phyloP scores from a whole-genome alignment of 1,140 invertebrate genomes.

The Archivesica marissinica region DNA sequence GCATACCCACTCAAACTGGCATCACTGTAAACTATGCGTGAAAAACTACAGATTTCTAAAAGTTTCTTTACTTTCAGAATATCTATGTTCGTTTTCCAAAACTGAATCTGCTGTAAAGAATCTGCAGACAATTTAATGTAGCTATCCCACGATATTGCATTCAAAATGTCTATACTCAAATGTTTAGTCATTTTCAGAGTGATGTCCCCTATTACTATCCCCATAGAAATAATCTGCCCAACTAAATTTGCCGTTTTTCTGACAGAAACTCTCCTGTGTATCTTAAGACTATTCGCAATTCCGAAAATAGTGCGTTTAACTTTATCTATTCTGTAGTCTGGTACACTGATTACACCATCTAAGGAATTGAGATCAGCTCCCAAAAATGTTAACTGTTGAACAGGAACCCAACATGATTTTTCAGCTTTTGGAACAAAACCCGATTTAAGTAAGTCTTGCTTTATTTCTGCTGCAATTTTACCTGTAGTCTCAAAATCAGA shows the following conservation, averaged over 20 bases:
- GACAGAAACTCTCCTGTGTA: conserved; percentile 25
- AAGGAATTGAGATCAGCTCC: neutral
- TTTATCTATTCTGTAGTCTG: neutral
- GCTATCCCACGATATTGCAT: neutral
- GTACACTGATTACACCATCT: neutral
- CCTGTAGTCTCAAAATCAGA: neutral
- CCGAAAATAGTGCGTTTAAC: neutral
- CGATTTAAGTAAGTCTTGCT: neutral
- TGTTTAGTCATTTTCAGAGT: conserved; percentile 22
- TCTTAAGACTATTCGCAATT: neutral
- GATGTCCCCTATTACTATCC: neutral
- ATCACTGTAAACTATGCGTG: conserved; percentile 48
- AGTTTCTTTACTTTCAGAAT: neutral
- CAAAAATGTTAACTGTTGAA: neutral
- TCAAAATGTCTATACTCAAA: conserved; percentile 21
- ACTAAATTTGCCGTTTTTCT: conserved; percentile 19
- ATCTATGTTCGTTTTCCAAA: conserved; percentile 29
- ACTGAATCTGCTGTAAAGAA: conserved; percentile 3
- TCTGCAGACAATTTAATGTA: conserved; percentile 16
- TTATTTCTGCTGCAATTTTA: neutral
- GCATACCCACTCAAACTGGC: conserved; percentile 50
- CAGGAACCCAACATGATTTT: conserved; percentile 26
- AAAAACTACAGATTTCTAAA: neutral
- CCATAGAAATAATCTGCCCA: conserved; percentile 31
- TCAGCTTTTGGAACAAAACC: conserved; percentile 29